phyloP scores from a whole-genome alignment of 2,113 vertebrate species.

The Sakesphorus luctuosus region DNA sequence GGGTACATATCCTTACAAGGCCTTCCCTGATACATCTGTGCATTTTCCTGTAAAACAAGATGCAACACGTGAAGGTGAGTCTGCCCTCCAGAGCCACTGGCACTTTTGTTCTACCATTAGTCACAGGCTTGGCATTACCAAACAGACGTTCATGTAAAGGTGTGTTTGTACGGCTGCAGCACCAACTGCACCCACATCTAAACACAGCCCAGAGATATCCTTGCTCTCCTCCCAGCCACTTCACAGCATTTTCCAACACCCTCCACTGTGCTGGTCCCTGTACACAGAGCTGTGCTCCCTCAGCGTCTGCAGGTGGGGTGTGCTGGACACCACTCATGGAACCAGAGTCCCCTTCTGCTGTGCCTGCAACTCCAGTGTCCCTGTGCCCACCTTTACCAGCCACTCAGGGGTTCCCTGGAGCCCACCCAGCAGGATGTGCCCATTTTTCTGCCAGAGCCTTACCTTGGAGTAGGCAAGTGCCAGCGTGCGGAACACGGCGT shows the following conservation, averaged over 20 bases:
- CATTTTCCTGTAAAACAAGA: conserved; percentile 83
- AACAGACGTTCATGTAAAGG: neutral
- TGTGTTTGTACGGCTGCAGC: neutral
- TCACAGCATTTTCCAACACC: neutral
- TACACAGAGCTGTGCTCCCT: neutral
- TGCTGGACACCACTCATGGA: neutral
- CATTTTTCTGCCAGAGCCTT: conserved; percentile 25
- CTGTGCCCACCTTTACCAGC: neutral
- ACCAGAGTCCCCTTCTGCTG: neutral
- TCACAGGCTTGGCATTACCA: neutral
- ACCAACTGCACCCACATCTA: neutral
- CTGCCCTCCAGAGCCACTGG: neutral
- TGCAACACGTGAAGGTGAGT: neutral
- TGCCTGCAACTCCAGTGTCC: neutral
- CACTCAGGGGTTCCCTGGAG: neutral
- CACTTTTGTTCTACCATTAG: neutral
- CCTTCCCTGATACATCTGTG: conserved; percentile 88
- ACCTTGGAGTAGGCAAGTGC: conserved; percentile 92
- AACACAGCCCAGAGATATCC: neutral
- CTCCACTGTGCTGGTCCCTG: accelerated
- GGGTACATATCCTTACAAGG: conserved; percentile 87
- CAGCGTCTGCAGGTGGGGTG: neutral
- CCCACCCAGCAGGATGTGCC: neutral
- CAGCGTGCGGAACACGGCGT: conserved; percentile 88
- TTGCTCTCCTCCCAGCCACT: neutral